Percentiles rank a stretch among this genome's conserved stretches.
Conservation (phyloP, 1,140 invertebrate genomes). For the Theocolax elegans region DNA sequence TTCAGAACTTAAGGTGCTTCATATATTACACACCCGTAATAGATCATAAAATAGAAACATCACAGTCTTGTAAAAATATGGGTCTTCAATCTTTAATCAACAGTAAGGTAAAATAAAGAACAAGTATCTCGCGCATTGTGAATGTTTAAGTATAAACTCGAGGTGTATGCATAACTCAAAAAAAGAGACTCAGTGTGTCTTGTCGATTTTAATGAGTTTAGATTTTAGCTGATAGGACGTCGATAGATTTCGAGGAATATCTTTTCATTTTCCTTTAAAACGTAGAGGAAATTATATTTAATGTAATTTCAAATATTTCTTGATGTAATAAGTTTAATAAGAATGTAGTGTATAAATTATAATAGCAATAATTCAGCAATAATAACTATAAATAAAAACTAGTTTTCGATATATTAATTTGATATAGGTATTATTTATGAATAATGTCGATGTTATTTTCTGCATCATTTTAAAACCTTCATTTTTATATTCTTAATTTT, state of each 20-base stretch:
- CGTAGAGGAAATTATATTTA: too few species aligned
- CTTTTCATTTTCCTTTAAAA: not conserved
- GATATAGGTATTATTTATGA: too few species aligned
- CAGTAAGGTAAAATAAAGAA: not conserved
- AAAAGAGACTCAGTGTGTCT: not conserved
- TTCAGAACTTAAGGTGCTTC: not conserved
- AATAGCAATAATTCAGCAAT: too few species aligned
- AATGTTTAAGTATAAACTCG: not conserved
- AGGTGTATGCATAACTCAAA: not conserved
- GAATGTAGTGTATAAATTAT: too few species aligned
- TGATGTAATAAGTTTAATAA: too few species aligned
- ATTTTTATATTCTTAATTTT: too few species aligned
- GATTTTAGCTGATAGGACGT: not conserved
- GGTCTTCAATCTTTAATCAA: not conserved
- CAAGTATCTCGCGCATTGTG: not conserved
- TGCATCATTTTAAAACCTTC: too few species aligned
- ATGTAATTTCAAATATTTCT: too few species aligned
- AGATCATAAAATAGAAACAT: slow-evolving; percentile 61
- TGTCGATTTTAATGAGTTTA: not conserved
- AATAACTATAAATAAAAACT: too few species aligned
- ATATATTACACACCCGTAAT: slow-evolving; percentile 21
- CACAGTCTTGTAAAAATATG: slow-evolving; percentile 50
- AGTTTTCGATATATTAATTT: too few species aligned
- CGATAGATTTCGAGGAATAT: slow-evolving; percentile 8
- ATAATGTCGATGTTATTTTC: too few species aligned